phyloP scores from a whole-genome alignment of 2,113 vertebrate genomes.

The Ammodytes marinus region DNA sequence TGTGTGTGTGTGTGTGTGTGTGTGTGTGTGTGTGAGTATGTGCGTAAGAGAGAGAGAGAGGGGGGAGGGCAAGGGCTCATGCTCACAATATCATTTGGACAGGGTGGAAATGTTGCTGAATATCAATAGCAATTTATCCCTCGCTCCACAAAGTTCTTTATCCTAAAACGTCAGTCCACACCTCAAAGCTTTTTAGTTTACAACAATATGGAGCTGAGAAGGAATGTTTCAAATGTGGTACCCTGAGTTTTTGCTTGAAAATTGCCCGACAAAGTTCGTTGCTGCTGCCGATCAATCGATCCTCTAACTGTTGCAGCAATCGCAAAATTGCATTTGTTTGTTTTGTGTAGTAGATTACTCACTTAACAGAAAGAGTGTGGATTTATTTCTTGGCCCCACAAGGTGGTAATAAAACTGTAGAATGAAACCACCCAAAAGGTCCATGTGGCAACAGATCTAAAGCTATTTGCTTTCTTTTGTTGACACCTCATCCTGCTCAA shows the following conservation, averaged over 20 bases:
- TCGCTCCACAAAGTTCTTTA: slow-evolving; percentile 33
- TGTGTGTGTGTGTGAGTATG: not conserved
- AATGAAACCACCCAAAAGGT: slow-evolving; percentile 13
- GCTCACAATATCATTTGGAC: slow-evolving; percentile 52
- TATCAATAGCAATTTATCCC: slow-evolving; percentile 59
- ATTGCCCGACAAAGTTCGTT: not conserved
- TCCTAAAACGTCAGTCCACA: slow-evolving; percentile 12
- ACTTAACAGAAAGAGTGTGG: not conserved
- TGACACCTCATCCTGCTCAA: slow-evolving; percentile 34
- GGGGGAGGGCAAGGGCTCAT: slow-evolving; percentile 10
- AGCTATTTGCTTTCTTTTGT: slow-evolving; percentile 48
- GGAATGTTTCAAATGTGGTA: too few relatives aligned
- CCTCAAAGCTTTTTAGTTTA: not conserved
- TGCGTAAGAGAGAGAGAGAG: too few relatives aligned
- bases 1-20: slow-evolving; percentile 2
- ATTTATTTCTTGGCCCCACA: slow-evolving; percentile 14
- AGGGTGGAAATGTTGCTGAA: slow-evolving; percentile 68
- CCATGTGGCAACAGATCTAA: slow-evolving; percentile 24
- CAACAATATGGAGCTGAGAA: too few relatives aligned
- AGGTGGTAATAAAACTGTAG: slow-evolving; percentile 17
- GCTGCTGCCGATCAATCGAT: not conserved
- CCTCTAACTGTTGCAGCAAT: not conserved
- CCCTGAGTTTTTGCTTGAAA: not conserved
- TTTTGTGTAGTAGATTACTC: not conserved
- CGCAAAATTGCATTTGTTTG: too few relatives aligned